Conservation (phyloP, 2,113 vertebrate species). For the Chinchilla lanigera region DNA sequence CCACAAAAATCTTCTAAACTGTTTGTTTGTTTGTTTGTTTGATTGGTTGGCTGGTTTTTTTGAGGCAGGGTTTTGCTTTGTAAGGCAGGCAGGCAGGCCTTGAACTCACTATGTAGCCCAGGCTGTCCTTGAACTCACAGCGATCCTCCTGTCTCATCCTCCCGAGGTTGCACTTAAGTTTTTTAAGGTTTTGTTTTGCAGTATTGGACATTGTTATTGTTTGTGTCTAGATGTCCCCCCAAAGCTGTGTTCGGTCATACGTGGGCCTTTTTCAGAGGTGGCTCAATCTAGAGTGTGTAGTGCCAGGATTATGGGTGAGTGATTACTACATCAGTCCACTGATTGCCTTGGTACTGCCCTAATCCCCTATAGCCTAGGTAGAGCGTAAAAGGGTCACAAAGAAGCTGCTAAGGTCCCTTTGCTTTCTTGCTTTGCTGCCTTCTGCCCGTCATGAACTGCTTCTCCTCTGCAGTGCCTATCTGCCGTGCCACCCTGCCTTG, state of each 20-base stretch:
- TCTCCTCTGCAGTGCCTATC: neutral
- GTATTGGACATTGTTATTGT: neutral
- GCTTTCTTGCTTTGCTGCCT: neutral
- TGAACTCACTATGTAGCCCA: neutral
- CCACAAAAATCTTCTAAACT: constrained; percentile 34
- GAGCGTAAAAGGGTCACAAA: neutral
- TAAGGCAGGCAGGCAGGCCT: neutral
- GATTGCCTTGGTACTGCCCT: neutral
- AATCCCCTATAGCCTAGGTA: neutral
- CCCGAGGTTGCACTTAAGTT: neutral
- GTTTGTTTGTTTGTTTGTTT: neutral
- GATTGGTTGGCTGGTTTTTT: neutral
- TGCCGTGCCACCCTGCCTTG: neutral
- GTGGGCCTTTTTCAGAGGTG: neutral
- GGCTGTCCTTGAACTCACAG: neutral
- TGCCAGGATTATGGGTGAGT: neutral
- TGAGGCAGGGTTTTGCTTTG: neutral
- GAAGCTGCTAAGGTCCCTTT: neutral
- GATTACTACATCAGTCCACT: neutral
- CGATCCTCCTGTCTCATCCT: neutral
- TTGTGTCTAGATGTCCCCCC: neutral
- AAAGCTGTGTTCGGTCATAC: neutral
- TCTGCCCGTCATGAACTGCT: neutral
- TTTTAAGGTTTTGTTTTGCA: neutral
- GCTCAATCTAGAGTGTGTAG: neutral